Evolutionary conservation across 1,140 invertebrate species (phyloP), one percentile per base, ranked within the genome.

Genomic region (Cyrtorhinus lividipennis): DNA sequence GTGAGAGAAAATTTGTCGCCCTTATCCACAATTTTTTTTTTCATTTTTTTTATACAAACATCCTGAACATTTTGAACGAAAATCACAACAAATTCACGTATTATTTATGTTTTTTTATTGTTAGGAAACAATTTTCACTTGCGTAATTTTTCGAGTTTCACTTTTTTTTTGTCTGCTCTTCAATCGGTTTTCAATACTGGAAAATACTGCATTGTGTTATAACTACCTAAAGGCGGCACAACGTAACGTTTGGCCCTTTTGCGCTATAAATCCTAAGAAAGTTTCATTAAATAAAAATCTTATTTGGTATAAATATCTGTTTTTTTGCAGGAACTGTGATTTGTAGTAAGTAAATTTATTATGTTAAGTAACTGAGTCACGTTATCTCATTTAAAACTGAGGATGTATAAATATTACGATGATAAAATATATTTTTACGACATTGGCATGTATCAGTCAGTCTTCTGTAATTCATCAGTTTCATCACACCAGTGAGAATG

Each of bases 391-490:
- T 15, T 53, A 13, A 66, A 63, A 61, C 62, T 59, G 59, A 66
- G 59, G 64, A 57, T 65, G 64, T 63, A 64, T 59, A 66, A 66
- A 64, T 61, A 63, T 63, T n/a, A n/a, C n/a, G n/a, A 60, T 38
- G 38, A 56, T 66, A 62, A 63, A 62, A 67, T 63, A 65, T 67
- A 65, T 57, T 66, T 62, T 66, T 67, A 65, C 64, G 65, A 68
- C 65, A 68, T 68, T 68, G 67, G 67, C 67, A 68, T 68, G 65
- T 65, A 63, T 65, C 62, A 66, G 65, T 68, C 67, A 68, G 67
- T 68, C 67, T 68, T 68, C 63, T 66, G 59, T 66, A 63, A 59
- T 64, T 65, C 57, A 63, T 63, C 62, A 66, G 62, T 63, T 65
- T 65, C 64, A 61, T 59, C 60, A 46, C 64, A 53, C 48, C 48